Evolutionary conservation across 2,888 invertebrate species (phyloP).

Genomic region (Thelaira solivaga): DNA sequence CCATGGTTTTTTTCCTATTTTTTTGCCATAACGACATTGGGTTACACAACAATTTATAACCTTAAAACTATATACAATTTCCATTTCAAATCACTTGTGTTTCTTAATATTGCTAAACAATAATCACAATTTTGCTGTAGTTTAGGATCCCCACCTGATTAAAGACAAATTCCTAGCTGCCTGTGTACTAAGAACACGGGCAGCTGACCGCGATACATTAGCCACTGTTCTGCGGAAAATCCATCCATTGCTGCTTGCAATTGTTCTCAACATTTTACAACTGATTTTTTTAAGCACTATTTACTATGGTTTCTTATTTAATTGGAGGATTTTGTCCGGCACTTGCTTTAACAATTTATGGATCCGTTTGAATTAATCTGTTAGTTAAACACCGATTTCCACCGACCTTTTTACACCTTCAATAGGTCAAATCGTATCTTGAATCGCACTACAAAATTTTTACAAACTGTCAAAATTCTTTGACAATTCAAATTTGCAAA

Average conservation of each 20-base stretch:
- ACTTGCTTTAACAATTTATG: constrained; percentile 23
- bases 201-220: constrained; percentile 70
- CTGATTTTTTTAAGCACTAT: not conserved
- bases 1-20: constrained; percentile 14
- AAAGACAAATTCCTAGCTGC: constrained; percentile 65
- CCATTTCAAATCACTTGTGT: constrained; percentile 8
- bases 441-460: constrained; percentile 45
- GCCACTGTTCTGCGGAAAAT: constrained; percentile 80
- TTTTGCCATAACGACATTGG: constrained; percentile 34
- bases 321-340: constrained; percentile 19
- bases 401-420: constrained; percentile 52
- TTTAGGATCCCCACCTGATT: constrained; percentile 68
- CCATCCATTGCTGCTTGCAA: constrained; percentile 83
- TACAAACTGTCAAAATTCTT: constrained; percentile 40
- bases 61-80: constrained; percentile 68
- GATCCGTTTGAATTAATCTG: constrained; percentile 21
- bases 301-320: not conserved
- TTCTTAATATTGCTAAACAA: not conserved
- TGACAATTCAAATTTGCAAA: constrained; percentile 36
- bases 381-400: constrained; percentile 46
- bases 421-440: constrained; percentile 55
- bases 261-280: constrained; percentile 84
- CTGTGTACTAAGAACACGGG: constrained; percentile 70
- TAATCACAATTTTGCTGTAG: not conserved
- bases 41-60: constrained; percentile 77